Percentiles rank a stretch among this genome's conserved stretches.
Evolutionary conservation across 2,797 vertebrate genomes (phyloP).

Genomic region (Coccyzus lansbergi): DNA sequence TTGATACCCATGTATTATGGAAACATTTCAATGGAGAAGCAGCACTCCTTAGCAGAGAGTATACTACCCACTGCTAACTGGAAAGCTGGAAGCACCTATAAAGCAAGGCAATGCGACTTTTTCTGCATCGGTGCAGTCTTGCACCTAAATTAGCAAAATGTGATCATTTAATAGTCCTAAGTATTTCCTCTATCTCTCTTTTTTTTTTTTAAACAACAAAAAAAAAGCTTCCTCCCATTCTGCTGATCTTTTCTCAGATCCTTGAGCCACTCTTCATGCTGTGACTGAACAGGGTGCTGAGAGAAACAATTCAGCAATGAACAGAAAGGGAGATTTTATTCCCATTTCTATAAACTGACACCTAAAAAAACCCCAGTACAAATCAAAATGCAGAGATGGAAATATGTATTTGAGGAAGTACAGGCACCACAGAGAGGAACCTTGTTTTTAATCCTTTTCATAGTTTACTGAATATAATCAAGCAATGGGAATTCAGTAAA

Average conservation of each 20-base stretch:
- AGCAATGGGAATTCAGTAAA: neutral
- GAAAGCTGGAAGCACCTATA: neutral
- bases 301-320: neutral
- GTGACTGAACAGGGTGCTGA: neutral
- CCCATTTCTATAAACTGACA: neutral
- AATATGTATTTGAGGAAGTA: neutral
- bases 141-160: neutral
- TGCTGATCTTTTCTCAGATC: neutral
- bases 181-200: neutral
- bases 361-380: neutral
- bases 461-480: neutral
- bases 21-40: neutral
- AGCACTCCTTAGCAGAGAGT: neutral
- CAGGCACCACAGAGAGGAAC: neutral
- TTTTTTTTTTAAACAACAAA: neutral
- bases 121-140: neutral
- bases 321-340: neutral
- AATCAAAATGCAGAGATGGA: neutral
- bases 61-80: neutral
- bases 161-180: neutral
- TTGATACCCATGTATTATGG: neutral
- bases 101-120: neutral
- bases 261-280: neutral
- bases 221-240: neutral
- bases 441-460: conserved; percentile 2